Evolutionary conservation across 2,113 vertebrate species (phyloP).

Genomic region (Cyprinodon tularosa): DNA sequence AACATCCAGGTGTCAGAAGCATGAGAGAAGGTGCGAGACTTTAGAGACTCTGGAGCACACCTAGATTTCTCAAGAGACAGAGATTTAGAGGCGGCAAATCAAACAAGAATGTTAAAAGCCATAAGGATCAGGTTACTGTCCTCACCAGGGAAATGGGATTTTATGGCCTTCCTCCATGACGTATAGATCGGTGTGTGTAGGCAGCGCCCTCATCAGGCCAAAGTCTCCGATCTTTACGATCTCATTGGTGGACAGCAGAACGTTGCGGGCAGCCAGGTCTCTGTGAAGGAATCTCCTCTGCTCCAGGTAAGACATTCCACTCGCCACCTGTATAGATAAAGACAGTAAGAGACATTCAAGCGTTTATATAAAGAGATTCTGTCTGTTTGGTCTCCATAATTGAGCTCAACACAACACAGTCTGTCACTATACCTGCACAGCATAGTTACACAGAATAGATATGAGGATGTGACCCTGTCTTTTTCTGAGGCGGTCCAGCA

Average conservation of each 20-base stretch:
- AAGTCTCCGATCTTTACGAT: slow-evolving; percentile 97
- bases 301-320: slow-evolving; percentile 97
- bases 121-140: background rate
- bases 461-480: slow-evolving; percentile 96
- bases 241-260: slow-evolving; percentile 91
- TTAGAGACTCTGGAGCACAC: slow-evolving; percentile 97
- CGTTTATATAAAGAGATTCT: background rate
- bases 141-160: slow-evolving; percentile 97
- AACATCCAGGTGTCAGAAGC: slow-evolving; percentile 99
- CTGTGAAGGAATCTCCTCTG: slow-evolving; percentile 95
- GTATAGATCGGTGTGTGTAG: slow-evolving; percentile 95
- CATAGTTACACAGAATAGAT: slow-evolving; percentile 91
- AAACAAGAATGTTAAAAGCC: background rate
- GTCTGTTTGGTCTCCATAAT: background rate
- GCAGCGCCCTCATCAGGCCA: slow-evolving; percentile 94
- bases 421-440: slow-evolving; percentile 85
- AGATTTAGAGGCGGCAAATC: background rate
- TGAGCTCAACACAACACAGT: background rate
- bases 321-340: slow-evolving; percentile 85
- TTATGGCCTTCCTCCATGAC: slow-evolving; percentile 99
- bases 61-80: slow-evolving; percentile 61
- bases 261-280: slow-evolving; percentile 94
- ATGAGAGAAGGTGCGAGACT: slow-evolving; percentile 94
- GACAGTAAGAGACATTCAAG: background rate
- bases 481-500: slow-evolving; percentile 93